Evolutionary conservation across 2,888 invertebrate species (phyloP).

Genomic region (Pterostichus niger): DNA sequence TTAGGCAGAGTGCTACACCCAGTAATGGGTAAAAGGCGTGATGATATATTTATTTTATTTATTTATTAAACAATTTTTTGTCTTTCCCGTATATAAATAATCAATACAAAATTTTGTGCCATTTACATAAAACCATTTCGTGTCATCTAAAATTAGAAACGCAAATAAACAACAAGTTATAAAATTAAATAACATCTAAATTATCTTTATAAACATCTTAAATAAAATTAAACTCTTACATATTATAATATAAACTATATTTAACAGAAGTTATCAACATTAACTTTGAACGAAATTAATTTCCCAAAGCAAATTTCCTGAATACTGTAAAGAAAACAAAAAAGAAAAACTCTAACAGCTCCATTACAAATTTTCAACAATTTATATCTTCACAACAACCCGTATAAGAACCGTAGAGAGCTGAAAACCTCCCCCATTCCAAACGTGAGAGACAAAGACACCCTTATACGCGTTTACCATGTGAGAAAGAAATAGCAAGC

Average conservation of each 20-base stretch:
- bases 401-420: slow-evolving; percentile 30
- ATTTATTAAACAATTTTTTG: too few relatives aligned
- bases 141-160: too few relatives aligned
- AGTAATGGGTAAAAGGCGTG: too few relatives aligned
- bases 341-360: slow-evolving; percentile 52
- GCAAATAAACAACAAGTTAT: too few relatives aligned
- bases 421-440: neutral
- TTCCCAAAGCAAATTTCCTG: slow-evolving; percentile 42
- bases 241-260: slow-evolving; percentile 34
- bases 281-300: slow-evolving; percentile 14
- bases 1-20: too few relatives aligned
- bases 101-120: too few relatives aligned
- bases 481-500: neutral
- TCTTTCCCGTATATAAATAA: too few relatives aligned
- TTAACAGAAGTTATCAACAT: slow-evolving; percentile 18
- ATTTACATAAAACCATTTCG: too few relatives aligned
- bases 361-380: slow-evolving; percentile 65
- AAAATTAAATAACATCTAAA: neutral
- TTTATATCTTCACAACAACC: slow-evolving; percentile 56
- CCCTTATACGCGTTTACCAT: neutral
- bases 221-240: neutral
- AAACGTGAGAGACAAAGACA: neutral
- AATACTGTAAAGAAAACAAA: slow-evolving; percentile 42
- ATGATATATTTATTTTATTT: too few relatives aligned
- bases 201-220: neutral